phyloP scores from a whole-genome alignment of 2,888 invertebrate species.

The Hypena proboscidalis region DNA sequence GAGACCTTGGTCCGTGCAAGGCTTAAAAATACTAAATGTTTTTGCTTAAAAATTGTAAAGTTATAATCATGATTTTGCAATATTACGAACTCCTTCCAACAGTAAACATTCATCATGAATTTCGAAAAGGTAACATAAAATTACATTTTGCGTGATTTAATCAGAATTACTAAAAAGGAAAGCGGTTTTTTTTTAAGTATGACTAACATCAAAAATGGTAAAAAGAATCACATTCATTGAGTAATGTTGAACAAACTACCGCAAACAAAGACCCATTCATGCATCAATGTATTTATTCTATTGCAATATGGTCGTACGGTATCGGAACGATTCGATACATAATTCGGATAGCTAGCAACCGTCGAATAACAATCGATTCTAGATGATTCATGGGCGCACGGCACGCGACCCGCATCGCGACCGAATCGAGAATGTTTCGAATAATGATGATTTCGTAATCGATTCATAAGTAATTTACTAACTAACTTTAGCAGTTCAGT shows the following conservation, averaged over 20 bases:
- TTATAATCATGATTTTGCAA: too few species aligned
- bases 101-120: too few species aligned
- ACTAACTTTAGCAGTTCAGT: too few species aligned
- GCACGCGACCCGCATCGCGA: constrained; percentile 41
- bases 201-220: too few species aligned
- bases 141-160: too few species aligned
- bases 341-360: constrained; percentile 26
- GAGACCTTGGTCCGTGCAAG: too few species aligned
- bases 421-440: constrained; percentile 19
- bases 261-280: constrained; percentile 18
- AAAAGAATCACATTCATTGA: background rate
- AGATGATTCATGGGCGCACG: constrained; percentile 41
- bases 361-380: constrained; percentile 45
- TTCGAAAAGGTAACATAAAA: too few species aligned
- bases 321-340: constrained; percentile 30
- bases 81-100: too few species aligned
- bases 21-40: too few species aligned
- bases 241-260: background rate
- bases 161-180: too few species aligned
- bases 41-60: too few species aligned
- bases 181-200: too few species aligned
- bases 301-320: constrained; percentile 13
- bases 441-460: constrained; percentile 22
- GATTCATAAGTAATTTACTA: constrained; percentile 26
- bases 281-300: constrained; percentile 30